phyloP scores from a whole-genome alignment of 1,140 invertebrate genomes.

The Diplogasteroides magnus region DNA sequence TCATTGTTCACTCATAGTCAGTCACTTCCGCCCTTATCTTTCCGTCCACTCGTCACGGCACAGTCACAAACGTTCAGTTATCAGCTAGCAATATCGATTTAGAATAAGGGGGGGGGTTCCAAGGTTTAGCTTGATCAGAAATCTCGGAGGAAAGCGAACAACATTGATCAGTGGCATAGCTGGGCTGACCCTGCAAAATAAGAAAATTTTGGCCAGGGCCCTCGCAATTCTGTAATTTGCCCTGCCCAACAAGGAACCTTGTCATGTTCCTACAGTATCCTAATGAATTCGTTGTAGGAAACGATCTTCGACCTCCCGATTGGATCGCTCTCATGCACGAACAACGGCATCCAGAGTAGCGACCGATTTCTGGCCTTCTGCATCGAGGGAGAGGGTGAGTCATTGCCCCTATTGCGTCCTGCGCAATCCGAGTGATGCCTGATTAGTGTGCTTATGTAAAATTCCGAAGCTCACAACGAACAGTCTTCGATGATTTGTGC shows the following conservation, averaged over 20 bases:
- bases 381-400: slow-evolving; percentile 56
- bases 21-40: too few relatives aligned
- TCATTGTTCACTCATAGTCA: too few relatives aligned
- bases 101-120: too few relatives aligned
- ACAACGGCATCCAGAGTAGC: slow-evolving; percentile 57
- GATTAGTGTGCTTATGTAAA: too few relatives aligned
- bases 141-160: slow-evolving; percentile 1
- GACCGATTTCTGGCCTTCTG: slow-evolving; percentile 56
- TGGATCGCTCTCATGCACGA: slow-evolving; percentile 52
- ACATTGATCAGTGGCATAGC: not conserved
- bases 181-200: not conserved
- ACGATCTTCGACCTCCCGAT: slow-evolving; percentile 56
- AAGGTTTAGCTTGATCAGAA: too few relatives aligned
- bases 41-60: too few relatives aligned
- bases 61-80: too few relatives aligned
- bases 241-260: not conserved
- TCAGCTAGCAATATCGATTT: too few relatives aligned
- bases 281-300: slow-evolving; percentile 46
- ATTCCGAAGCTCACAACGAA: too few relatives aligned
- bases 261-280: not conserved
- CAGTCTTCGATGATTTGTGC: too few relatives aligned
- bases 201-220: not conserved
- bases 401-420: too few relatives aligned
- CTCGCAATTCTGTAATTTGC: not conserved
- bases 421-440: too few relatives aligned